Evolutionary conservation across 2,888 invertebrate genomes (phyloP).

Genomic region (Pharmacophagus antenor): DNA sequence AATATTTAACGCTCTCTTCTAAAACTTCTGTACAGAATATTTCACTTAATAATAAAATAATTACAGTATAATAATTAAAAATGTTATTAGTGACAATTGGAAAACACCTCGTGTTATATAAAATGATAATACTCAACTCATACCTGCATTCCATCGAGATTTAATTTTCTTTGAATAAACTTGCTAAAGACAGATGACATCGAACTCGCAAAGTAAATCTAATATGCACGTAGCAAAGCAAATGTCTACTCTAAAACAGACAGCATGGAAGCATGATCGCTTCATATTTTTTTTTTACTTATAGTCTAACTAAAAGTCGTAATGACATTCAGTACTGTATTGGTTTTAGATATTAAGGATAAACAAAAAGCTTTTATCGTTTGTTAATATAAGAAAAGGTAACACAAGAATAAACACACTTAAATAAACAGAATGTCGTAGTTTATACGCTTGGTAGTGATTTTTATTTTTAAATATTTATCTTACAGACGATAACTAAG

Average conservation of each 20-base stretch:
- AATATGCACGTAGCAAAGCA: slow-evolving; percentile 19
- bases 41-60: too few species aligned
- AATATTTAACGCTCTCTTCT: too few species aligned
- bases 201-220: slow-evolving; percentile 11
- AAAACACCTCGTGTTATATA: background rate
- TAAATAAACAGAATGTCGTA: background rate
- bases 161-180: slow-evolving; percentile 1
- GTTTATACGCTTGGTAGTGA: background rate
- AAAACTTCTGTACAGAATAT: too few species aligned
- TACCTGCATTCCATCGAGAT: slow-evolving; percentile 10
- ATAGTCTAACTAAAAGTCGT: background rate
- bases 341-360: background rate
- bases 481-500: too few species aligned
- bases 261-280: background rate
- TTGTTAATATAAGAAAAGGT: background rate
- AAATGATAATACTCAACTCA: background rate
- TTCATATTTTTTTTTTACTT: background rate
- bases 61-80: too few species aligned
- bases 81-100: too few species aligned
- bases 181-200: slow-evolving; percentile 3
- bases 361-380: background rate
- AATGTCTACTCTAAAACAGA: slow-evolving; percentile 6
- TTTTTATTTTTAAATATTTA: background rate
- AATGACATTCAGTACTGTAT: too few species aligned
- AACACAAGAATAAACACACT: background rate